Evolutionary conservation across 2,113 vertebrate genomes (phyloP).

Genomic region (Guaruba guarouba): DNA sequence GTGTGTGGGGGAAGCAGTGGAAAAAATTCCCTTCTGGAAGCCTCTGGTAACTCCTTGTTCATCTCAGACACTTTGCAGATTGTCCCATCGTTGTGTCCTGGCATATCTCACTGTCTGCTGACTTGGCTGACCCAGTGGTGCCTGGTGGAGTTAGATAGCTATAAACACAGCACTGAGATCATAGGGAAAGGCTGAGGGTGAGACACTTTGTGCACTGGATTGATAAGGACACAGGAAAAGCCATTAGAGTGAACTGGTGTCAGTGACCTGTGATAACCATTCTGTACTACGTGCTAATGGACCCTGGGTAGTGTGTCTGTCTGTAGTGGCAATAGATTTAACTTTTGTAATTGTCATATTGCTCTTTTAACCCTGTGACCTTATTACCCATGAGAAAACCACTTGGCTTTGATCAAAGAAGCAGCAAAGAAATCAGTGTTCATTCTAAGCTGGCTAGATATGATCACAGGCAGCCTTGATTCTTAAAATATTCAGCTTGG

Average conservation of each 20-base stretch:
- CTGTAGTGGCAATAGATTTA: constrained; percentile 43
- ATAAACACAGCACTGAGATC: constrained; percentile 67
- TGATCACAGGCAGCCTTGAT: not conserved
- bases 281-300: constrained; percentile 60
- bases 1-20: not conserved
- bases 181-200: constrained; percentile 57
- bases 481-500: constrained; percentile 6
- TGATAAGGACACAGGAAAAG: constrained; percentile 81
- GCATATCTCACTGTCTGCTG: constrained; percentile 68
- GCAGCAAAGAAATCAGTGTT: constrained; percentile 5
- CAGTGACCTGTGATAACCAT: constrained; percentile 67
- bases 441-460: not conserved
- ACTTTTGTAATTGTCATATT: constrained; percentile 64
- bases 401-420: constrained; percentile 54
- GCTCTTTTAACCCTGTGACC: constrained; percentile 68
- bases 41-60: constrained; percentile 32
- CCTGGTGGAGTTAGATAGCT: constrained; percentile 71
- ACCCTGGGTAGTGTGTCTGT: constrained; percentile 2
- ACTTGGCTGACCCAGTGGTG: constrained; percentile 59
- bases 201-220: constrained; percentile 71
- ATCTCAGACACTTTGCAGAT: constrained; percentile 54
- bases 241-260: constrained; percentile 59
- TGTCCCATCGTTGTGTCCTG: constrained; percentile 49
- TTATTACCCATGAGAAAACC: constrained; percentile 53
- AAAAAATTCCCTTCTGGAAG: constrained; percentile 33